phyloP scores from a whole-genome alignment of 2,113 vertebrate genomes.

The Microcebus jonahi region DNA sequence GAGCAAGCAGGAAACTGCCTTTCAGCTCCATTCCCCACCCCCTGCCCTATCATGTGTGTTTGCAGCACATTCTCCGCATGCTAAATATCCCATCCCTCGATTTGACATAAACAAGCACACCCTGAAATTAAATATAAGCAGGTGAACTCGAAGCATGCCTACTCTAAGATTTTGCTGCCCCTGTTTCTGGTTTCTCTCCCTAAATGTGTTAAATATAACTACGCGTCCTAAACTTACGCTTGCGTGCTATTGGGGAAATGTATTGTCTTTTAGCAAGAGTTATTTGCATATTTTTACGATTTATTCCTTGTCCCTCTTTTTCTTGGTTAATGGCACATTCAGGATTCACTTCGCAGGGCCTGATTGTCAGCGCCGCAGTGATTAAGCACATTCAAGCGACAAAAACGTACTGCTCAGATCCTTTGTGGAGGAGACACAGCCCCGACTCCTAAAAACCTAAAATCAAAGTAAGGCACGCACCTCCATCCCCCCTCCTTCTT shows the following conservation, averaged over 20 bases:
- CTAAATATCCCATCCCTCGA: background rate
- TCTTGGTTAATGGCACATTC: slow-evolving; percentile 24
- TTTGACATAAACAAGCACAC: background rate
- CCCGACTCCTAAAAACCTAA: background rate
- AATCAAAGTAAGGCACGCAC: background rate
- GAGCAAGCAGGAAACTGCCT: background rate
- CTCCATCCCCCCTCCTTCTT: background rate
- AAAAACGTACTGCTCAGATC: background rate
- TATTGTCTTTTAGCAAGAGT: background rate
- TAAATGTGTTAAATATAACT: background rate
- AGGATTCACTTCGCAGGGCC: background rate
- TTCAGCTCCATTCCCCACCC: background rate
- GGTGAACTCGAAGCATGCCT: background rate
- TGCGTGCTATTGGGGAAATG: background rate
- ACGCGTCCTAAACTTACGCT: background rate
- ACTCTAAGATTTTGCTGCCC: background rate
- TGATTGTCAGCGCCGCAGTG: background rate
- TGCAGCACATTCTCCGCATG: background rate
- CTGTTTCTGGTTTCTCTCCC: background rate
- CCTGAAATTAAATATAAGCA: slow-evolving; percentile 9
- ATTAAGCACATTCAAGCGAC: slow-evolving; percentile 32
- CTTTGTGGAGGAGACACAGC: background rate
- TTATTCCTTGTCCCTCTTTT: background rate
- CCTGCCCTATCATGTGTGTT: background rate
- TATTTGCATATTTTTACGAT: slow-evolving; percentile 34